Percentiles rank a stretch among this genome's conserved stretches.
phyloP scores from a whole-genome alignment of 2,888 invertebrate species.

The Melieria omissa region DNA sequence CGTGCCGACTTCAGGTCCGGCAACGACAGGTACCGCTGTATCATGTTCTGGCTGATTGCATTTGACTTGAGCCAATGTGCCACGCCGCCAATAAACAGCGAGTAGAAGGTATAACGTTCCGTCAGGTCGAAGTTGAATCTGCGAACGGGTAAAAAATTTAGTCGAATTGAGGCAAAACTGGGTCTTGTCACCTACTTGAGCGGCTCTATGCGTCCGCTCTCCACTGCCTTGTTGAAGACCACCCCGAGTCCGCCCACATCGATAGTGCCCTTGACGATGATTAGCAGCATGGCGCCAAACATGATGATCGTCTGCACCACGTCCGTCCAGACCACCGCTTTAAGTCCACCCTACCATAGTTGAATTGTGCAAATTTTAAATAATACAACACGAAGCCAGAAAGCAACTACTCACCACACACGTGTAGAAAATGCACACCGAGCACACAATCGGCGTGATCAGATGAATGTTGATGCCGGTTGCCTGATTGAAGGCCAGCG shows the following conservation, averaged over 20 bases:
- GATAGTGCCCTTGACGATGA: conserved; percentile 73
- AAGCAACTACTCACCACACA: conserved; percentile 72
- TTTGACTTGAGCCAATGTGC: conserved; percentile 79
- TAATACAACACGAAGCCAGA: neutral
- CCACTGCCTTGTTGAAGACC: conserved; percentile 71
- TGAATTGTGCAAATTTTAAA: conserved; percentile 3
- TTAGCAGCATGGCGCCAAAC: conserved; percentile 75
- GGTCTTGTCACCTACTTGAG: conserved; percentile 69
- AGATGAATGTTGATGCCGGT: conserved; percentile 81
- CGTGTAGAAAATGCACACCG: conserved; percentile 84
- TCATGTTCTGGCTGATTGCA: conserved; percentile 82
- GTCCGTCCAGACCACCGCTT: conserved; percentile 79
- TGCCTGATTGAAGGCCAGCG: conserved; percentile 81
- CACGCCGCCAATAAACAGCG: conserved; percentile 76
- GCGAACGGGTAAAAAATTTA: conserved; percentile 30
- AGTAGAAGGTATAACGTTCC: conserved; percentile 79
- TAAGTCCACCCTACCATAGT: conserved; percentile 71
- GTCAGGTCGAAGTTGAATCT: conserved; percentile 77
- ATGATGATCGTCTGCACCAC: conserved; percentile 77
- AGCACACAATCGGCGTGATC: conserved; percentile 78
- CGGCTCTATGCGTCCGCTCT: conserved; percentile 72
- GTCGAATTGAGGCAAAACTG: neutral
- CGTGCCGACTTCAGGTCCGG: conserved; percentile 72
- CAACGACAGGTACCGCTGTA: conserved; percentile 79
- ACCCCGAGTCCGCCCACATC: conserved; percentile 74